A percentile compares a stretch with the other conserved stretches of the same genome.
These are phyloP conservation scores for Hyperoplus lanceolatus DNA, from an alignment of 2,797 vertebrate species.

Conservation along the genomic window DNA sequence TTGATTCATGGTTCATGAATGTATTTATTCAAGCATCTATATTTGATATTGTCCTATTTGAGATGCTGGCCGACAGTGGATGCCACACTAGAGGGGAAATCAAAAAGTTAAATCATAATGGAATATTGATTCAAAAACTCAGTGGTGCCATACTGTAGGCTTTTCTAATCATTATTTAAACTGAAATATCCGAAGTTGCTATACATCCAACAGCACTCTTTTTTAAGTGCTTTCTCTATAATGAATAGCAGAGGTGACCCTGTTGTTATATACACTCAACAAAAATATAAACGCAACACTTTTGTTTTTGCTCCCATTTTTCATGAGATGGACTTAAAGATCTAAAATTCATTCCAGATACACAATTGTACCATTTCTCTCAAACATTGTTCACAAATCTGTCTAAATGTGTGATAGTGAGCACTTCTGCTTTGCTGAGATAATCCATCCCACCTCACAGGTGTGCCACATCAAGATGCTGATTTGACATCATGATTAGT, in stretches of 20 bases:
- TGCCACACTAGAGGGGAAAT: constrained; percentile 13
- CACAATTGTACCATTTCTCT: too few species aligned
- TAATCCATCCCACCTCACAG: too few species aligned
- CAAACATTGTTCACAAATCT: too few species aligned
- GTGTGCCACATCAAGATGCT: too few species aligned
- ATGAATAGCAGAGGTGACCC: constrained; percentile 47
- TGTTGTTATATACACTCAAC: background rate
- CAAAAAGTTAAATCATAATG: constrained; percentile 26
- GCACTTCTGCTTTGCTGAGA: too few species aligned
- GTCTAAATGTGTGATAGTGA: too few species aligned
- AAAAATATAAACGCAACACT: too few species aligned
- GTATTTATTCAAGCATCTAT: constrained; percentile 35
- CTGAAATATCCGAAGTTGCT: constrained; percentile 24
- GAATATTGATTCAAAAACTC: constrained; percentile 37
- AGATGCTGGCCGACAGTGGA: constrained; percentile 11
- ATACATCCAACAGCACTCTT: constrained; percentile 22
- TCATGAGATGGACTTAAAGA: too few species aligned
- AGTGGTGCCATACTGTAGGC: constrained; percentile 39
- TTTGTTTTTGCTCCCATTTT: too few species aligned
- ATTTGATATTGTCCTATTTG: constrained; percentile 37
- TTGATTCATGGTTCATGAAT: constrained; percentile 15
- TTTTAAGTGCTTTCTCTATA: constrained; percentile 13
- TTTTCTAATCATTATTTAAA: constrained; percentile 55
- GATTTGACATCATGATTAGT: too few species aligned
- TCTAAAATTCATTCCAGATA: too few species aligned